These are phyloP conservation scores for Diplosoma virens DNA, from an alignment of 23 tunicate species.

Conservation along the genomic window DNA sequence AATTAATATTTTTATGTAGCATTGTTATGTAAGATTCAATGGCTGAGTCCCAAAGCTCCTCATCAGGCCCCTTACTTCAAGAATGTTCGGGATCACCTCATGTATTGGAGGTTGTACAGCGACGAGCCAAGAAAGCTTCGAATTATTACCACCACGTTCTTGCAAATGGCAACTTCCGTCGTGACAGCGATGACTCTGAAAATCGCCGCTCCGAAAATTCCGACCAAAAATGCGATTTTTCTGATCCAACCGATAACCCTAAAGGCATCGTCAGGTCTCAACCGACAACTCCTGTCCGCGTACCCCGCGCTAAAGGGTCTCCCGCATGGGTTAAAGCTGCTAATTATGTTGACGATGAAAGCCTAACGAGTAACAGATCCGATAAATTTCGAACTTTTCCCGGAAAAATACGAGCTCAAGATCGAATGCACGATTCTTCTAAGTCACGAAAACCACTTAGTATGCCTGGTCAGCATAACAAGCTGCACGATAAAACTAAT, in stretches of 20 bases:
- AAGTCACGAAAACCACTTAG: background rate
- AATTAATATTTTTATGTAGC: too few species aligned
- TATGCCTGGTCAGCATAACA: background rate
- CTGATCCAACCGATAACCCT: constrained; percentile 20
- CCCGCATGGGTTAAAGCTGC: constrained; percentile 32
- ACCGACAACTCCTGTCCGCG: constrained; percentile 21
- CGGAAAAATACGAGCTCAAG: constrained; percentile 12
- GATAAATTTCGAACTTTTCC: too few species aligned
- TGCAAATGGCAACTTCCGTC: constrained; percentile 51
- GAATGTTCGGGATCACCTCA: constrained; percentile 4
- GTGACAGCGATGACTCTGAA: background rate
- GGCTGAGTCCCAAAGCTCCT: too few species aligned
- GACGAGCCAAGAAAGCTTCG: constrained; percentile 47
- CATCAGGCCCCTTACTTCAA: constrained; percentile 1
- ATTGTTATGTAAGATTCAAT: too few species aligned
- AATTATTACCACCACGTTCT: constrained; percentile 42
- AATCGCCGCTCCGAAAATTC: background rate
- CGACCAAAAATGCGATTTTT: too few species aligned
- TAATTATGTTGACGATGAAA: background rate
- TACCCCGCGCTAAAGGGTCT: constrained; percentile 25
- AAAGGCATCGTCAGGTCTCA: background rate
- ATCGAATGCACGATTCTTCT: background rate
- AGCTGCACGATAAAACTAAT: background rate
- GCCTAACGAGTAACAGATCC: background rate
- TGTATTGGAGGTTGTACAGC: background rate